Conservation (phyloP, 2,113 vertebrate genomes). For the Tringa solitaria region DNA sequence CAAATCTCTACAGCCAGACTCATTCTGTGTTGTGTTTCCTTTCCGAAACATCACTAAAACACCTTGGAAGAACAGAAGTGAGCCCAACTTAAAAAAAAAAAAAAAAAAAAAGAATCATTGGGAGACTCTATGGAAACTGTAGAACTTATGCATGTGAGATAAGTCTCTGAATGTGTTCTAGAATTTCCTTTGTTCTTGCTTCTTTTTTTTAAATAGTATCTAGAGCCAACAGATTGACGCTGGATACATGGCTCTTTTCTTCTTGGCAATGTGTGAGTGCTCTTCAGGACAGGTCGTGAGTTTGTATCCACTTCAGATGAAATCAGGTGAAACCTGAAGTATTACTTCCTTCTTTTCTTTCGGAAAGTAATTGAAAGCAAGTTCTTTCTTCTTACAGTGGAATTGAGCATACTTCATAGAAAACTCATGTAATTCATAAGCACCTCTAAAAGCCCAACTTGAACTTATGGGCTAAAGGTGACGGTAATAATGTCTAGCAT, state of each 20-base stretch:
- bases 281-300: not conserved
- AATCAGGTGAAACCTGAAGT: slow-evolving; percentile 9
- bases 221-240: not conserved
- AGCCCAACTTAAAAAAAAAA: not conserved
- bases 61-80: not conserved
- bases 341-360: not conserved
- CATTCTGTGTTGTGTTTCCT: not conserved
- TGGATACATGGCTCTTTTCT: not conserved
- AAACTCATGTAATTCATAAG: not conserved
- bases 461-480: not conserved
- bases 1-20: not conserved
- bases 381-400: not conserved
- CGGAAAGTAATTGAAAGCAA: slow-evolving; percentile 9
- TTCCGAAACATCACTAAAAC: not conserved
- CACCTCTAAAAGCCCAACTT: not conserved
- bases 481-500: not conserved
- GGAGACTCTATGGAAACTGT: not conserved
- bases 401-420: not conserved
- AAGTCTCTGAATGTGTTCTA: not conserved
- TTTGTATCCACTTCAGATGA: not conserved
- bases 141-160: not conserved
- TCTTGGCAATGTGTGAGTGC: not conserved
- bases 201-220: not conserved
- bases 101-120: not conserved
- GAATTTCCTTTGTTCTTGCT: not conserved